Evolutionary conservation across 92 coral and sea anemone genomes (phyloP), one percentile per base, ranked within the genome.

Genomic region (Hydrozoanthus gracilis): DNA sequence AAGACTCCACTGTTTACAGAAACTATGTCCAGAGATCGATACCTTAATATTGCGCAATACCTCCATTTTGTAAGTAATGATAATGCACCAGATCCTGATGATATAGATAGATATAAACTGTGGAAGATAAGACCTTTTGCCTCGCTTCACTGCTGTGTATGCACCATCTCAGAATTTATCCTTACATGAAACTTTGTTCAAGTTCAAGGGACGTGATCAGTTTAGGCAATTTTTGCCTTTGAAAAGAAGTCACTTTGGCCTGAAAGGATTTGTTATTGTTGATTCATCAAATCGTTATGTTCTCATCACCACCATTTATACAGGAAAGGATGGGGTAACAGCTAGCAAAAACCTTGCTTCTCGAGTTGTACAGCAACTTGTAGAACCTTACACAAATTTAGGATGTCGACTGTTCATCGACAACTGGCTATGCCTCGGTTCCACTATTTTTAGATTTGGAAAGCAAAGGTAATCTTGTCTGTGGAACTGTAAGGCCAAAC

Each of bases 171-270:
- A n/a, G n/a, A n/a, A n/a, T n/a, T n/a, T n/a, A n/a, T n/a, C n/a
- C n/a, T n/a, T n/a, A 83, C 92, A 92, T 82, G 91, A 86, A 58
- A 90, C 89, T 8, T 73, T 86, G 55, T 86, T 92, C 44, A 90
- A 88, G 54, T 86, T 90, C 75, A 83, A 72, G 83, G 91, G 91
- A 18, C 83, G 91, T n/a, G 88, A 83, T 48, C 88, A 88, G 13
- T 88, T 91, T 49, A 83, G 88, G 86, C 91, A 91, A 71, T 91
- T 83, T 27, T 27, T 27, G 39, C 39, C 39, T 27, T 27, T 27
- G 39, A 27, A 27, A 27, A 27, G 39, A 27, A 89, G 70, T 50
- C 11, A 79, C 60, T 89, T 92, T 83, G 92, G 92, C 10, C 88
- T 86, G n/a, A 2, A 27, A 27, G 39, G 39, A 27, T 27, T 27